Base-by-base conservation (phyloP, 1,140 invertebrate genomes). In the Drosophila kurseongensis region DNA sequence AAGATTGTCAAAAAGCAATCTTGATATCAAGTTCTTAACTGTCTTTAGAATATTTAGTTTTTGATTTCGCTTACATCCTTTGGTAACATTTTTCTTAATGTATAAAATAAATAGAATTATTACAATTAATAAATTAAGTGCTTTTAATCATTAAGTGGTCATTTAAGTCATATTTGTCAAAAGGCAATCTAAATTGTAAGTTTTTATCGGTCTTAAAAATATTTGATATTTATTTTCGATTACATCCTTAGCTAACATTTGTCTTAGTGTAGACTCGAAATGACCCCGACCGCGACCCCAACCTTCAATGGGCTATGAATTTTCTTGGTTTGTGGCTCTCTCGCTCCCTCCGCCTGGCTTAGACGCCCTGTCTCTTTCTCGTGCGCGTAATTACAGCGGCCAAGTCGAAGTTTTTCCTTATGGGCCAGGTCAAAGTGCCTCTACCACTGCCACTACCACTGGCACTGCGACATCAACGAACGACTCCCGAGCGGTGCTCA, bases 351-450 rank as follows among this genome's bases (percentile, higher is more conserved):
- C 48, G n/a, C 45, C 9, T 47, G 42, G 32, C 38, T 18, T 50
- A 27, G 23, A n/a, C n/a, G n/a, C 5, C 23, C 23, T 32, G 5
- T 52, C 67, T 42, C 23, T 52, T 42, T 68, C 61, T 50, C 47
- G 61, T 38, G 55, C 71, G 76, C 79, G 72, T 88, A 88, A 88
- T 88, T 88, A 79, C 76, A 77, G 62, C 63, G 75, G 61, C 61
- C 74, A 81, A 86, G 75, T 76, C 72, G 74, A 88, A 88, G 83
- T 88, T 88, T 86, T 88, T 88, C 83, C 75, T 77, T 74, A 47
- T 63, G 50, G 57, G 60, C 23, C 72, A 42, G 63, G 65, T 69
- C 68, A 71, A 71, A 71, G 51, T 55, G 66, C 54, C 38, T 55
- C 38, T 55, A 62, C 54, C 38, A 51, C 48, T 45, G n/a, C 13